phyloP scores from a whole-genome alignment of 2,888 invertebrate species.

The Hydraecia micacea region DNA sequence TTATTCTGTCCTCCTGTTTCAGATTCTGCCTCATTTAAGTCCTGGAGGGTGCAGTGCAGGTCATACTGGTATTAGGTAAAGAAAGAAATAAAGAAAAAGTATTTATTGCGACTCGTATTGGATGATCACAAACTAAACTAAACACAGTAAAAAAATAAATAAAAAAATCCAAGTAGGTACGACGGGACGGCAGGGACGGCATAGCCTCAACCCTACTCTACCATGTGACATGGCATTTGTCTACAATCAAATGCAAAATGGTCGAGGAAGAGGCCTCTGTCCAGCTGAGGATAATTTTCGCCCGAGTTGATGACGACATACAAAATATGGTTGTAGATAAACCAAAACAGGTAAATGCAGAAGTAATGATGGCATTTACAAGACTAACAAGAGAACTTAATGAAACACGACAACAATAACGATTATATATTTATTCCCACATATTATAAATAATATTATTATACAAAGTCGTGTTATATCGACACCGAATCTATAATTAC shows the following conservation, averaged over 20 bases:
- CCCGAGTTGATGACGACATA: background rate
- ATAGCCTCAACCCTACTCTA: background rate
- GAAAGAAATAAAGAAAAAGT: too few relatives aligned
- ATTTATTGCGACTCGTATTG: too few relatives aligned
- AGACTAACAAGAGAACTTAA: background rate
- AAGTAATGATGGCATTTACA: background rate
- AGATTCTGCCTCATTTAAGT: background rate
- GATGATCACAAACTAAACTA: too few relatives aligned
- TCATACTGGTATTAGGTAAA: too few relatives aligned
- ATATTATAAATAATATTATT: slow-evolving; percentile 5
- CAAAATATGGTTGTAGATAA: background rate
- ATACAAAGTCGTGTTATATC: slow-evolving; percentile 21
- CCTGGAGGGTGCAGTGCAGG: background rate
- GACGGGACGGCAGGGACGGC: too few relatives aligned
- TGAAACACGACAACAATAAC: slow-evolving; percentile 14
- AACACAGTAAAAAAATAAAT: too few relatives aligned
- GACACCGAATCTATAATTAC: slow-evolving; percentile 49
- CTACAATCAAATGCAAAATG: background rate
- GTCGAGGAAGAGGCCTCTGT: background rate
- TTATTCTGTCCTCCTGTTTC: too few relatives aligned
- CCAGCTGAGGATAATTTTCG: background rate
- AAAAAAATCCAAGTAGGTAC: too few relatives aligned
- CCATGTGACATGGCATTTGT: background rate
- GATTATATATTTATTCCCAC: slow-evolving; percentile 14
- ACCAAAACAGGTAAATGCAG: background rate